These are phyloP conservation scores for Nasonia giraulti DNA, from an alignment of 1,140 invertebrate genomes.

Conservation along the genomic window DNA sequence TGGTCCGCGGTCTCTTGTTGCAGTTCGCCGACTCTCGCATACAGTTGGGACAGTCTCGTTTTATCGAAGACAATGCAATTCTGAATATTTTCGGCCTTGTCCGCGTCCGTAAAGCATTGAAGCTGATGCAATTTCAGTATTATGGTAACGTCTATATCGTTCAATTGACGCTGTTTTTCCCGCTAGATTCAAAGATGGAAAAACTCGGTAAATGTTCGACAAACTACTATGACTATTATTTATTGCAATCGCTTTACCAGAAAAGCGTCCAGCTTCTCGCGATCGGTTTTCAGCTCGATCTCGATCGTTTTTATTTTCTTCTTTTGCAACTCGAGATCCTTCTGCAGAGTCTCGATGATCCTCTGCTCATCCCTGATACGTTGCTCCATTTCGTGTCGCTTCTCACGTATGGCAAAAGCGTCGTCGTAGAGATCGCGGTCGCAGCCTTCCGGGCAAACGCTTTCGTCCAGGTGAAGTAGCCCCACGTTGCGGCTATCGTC, in stretches of 20 bases:
- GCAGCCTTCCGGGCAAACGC: conserved; percentile 84
- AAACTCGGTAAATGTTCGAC: too few relatives aligned
- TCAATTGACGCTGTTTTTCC: conserved; percentile 82
- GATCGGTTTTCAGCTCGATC: conserved; percentile 56
- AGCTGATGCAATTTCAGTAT: conserved; percentile 81
- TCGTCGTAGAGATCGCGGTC: conserved; percentile 80
- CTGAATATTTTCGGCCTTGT: conserved; percentile 74
- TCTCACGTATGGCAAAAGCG: conserved; percentile 78
- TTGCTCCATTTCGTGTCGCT: conserved; percentile 73
- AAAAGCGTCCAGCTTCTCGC: conserved; percentile 67
- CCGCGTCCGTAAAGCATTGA: conserved; percentile 75
- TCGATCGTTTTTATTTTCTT: conserved; percentile 66
- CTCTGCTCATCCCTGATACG: conserved; percentile 69
- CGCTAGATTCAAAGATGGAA: conserved; percentile 68
- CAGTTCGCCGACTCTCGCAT: conserved; percentile 79
- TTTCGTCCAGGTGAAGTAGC: conserved; percentile 81
- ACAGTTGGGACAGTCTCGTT: conserved; percentile 74
- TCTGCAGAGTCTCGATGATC: conserved; percentile 68
- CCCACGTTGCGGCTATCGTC: conserved; percentile 78
- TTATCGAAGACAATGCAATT: conserved; percentile 80
- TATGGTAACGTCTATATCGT: conserved; percentile 80
- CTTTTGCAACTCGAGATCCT: conserved; percentile 66
- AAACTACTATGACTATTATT: neutral
- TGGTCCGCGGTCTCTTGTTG: conserved; percentile 78
- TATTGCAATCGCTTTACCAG: conserved; percentile 60